Evolutionary conservation across 2,888 invertebrate genomes (phyloP), one percentile per base, ranked within the genome.

Genomic region (Crossocerus cetratus): DNA sequence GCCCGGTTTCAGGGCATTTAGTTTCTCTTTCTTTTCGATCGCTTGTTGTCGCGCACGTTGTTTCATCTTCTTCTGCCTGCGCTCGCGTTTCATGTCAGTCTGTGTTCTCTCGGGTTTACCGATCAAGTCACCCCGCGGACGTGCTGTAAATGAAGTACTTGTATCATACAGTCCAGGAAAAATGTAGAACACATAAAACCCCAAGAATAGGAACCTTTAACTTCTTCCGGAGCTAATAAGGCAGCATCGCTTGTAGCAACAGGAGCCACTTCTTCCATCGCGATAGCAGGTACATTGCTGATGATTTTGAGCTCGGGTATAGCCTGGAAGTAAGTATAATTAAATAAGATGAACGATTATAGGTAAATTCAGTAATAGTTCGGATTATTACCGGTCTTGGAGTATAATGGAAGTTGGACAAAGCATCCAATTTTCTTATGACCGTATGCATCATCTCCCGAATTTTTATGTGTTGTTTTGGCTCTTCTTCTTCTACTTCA

Each of bases 211-310:
- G 20, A 92, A 92, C 93, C 93, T 90, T 93, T 94, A 0, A 99
- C 92, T 93, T 99, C 99, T 91, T 98, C 97, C 0, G 99, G 98
- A 18, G 99, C 98, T 76, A 99, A 91, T 45, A 98, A 90, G 1
- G 95, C 92, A 2, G 96, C 96, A 90, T 97, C 96, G 86, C 95
- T 97, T 0, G 95, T 93, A n/a, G 95, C 94, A 4, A 96, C 92
- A 0, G 99, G 99, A 0, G 98, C 97, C 5, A 98, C 98, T 91
- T 99, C 99, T 90, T 99, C 99, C 94, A 98, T 96, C 42, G 92
- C 93, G 61, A 99, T 94, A 0, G 98, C 96, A 1, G 99, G 97
- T 75, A 97, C 92, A 88, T 99, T 99, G 71, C 94, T 96, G 3
- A 99, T 93, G 72, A 99, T 95, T 91, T 96, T 96, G 1, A 98